Base-by-base conservation (phyloP, 2,888 invertebrate species). In the Trachelus stipa region DNA sequence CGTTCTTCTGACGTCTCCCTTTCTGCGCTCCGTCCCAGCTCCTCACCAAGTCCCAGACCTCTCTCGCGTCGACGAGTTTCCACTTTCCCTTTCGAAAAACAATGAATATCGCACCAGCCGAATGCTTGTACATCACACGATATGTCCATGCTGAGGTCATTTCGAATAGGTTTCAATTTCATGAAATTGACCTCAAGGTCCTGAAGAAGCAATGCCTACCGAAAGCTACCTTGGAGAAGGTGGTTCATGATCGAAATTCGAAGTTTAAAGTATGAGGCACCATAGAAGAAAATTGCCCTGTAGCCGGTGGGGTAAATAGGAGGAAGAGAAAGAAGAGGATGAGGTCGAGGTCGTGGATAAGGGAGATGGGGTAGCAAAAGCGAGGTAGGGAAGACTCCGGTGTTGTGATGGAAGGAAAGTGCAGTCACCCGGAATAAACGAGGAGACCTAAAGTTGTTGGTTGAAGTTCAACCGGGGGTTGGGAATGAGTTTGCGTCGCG, bases 391-490 rank as follows among this genome's bases (percentile, higher is more conserved):
- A 76, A 80, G 73, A 84, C 82, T 83, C 85, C 80, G 85, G 84
- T 84, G 85, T 84, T 80, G 83, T 84, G 89, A 89, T 87, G 87
- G 89, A 89, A 89, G 88, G 90, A 90, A 90, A 89, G 88, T 88
- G 90, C 90, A 91, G 90, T 90, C 89, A 89, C 86, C 91, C 90
- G 89, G 90, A 91, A 91, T 91, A 91, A 91, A 91, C 90, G 90
- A 91, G 90, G 87, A 89, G 90, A 90, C 87, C 87, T 85, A 89
- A 91, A 91, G 89, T 91, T 90, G 90, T 90, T 88, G 90, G 88
- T 89, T 88, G 88, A 90, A 91, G 91, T 91, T 90, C 87, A 87
- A 86, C 82, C 84, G 86, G 90, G 89, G 87, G 84, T 87, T 83
- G 87, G 86, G 88, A 89, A 90, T 88, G 90, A 90, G 91, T 90